Conservation (phyloP, 2,797 vertebrate species). For the Acanthiza pusilla region DNA sequence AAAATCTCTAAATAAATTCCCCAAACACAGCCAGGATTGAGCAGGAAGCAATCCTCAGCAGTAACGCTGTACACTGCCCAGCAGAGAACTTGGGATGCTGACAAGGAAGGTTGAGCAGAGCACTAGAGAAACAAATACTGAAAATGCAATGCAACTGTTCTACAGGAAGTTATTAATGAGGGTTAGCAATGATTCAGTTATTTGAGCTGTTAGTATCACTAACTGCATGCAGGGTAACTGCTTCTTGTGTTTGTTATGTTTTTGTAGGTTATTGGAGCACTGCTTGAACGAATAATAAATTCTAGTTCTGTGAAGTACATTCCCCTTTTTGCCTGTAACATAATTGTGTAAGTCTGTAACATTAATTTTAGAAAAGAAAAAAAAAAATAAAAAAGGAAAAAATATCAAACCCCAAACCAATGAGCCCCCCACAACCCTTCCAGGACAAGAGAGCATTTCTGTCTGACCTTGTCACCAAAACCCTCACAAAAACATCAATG, state of each 20-base stretch:
- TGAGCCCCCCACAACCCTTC: fast-evolving
- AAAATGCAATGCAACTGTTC: background rate
- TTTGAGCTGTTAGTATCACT: background rate
- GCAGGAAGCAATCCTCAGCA: background rate
- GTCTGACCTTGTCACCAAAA: background rate
- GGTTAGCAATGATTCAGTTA: background rate
- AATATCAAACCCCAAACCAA: background rate
- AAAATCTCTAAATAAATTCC: background rate
- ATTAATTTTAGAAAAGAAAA: background rate
- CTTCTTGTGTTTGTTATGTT: background rate
- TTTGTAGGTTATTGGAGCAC: background rate
- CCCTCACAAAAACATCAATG: background rate
- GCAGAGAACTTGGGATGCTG: background rate
- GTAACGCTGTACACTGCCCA: background rate
- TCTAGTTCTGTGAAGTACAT: background rate
- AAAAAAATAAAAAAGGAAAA: background rate
- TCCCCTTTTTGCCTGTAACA: background rate
- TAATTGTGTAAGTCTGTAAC: background rate
- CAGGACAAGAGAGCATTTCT: background rate
- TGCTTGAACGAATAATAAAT: background rate
- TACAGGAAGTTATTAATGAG: background rate
- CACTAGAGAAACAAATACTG: background rate
- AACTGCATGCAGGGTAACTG: background rate
- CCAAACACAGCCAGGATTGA: background rate
- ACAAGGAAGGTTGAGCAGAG: background rate